Evolutionary conservation across 2,113 vertebrate species (phyloP), one percentile per base, ranked within the genome.

Genomic region (Paralichthys olivaceus): DNA sequence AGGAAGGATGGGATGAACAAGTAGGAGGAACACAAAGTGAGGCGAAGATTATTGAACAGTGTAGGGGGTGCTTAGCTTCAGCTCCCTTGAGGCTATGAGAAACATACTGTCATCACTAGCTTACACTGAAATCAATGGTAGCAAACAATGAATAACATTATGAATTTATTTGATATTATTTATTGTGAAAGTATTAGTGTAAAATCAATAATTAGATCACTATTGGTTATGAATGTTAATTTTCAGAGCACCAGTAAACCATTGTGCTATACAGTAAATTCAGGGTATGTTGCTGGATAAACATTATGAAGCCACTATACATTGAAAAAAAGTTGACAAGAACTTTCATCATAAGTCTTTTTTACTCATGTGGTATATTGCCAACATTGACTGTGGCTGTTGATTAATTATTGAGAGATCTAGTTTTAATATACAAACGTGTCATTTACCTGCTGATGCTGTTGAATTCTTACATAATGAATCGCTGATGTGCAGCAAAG

Each of bases 241-340:
- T 87, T 87, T 83, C 63, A 67, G 45, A 85, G 53, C 69, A 72
- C 56, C 65, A 80, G 75, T 80, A 28, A 78, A 85, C 49, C 60
- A 77, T 77, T 84, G 69, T 76, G 72, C 63, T 79, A 72, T 71
- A 77, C 72, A 88, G 56, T 81, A 53, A 84, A 89, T 82, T 89
- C 87, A 90, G 88, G 88, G 79, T 90, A 70, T 77, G 68, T 76
- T 81, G 84, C 54, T 75, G 69, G 79, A 87, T 47, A 61, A 69
- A 72, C 75, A 60, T 69, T 68, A 73, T 63, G 23, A 70, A 69
- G 75, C 65, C 83, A 84, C 62, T 71, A 61, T 59, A 75, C 70
- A 83, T 80, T 60, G 43, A 69, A 85, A 85, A 15, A 23, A 56
- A 15, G 53, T 4, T 67, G 57, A 32, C 51, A 59, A 70, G 19